Base-by-base conservation (phyloP, 2,113 vertebrate species). In the Tupaia chinensis region DNA sequence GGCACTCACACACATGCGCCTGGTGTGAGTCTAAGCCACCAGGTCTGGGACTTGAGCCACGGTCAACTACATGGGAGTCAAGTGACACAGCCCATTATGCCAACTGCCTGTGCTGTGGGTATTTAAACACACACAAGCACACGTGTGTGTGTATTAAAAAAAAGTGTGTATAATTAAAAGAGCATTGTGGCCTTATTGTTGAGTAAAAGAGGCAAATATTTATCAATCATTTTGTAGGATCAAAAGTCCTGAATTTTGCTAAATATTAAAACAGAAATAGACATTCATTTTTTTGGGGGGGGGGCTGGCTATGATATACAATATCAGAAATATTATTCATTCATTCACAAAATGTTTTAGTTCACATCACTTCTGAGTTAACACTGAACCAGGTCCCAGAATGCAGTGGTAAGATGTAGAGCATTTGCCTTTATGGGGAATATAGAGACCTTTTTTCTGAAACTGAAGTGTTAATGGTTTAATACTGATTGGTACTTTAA, bases 181-280 rank as follows among this genome's bases (percentile, higher is more conserved):
- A 69, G 60, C 5, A 68, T 22, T 66, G 22, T 68, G 23, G 7
- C 25, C 13, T 93, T n/a, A 89, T 14, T 86, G 34, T 3, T 34
- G 70, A 77, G 2, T 61, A 69, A 95, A 94, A 4, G 88, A 90
- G 19, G 8, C 54, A 91, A 79, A 85, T 10, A 66, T 77, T 87
- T 66, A 66, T 53, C 56, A 68, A 44, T 79, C 3, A 70, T 80
- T 76, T 90, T 68, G 15, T 27, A 79, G 27, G 10, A 72, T 1
- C 80, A 86, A 92, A 74, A 25, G 0, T 76, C 25, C 56, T 69
- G 44, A 87, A 87, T 81, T 53, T 92, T 84, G 1, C 7, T 27
- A 56, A 69, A 66, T 92, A 83, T 70, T 27, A 77, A 11, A 91
- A 27, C 2, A 72, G 27, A 76, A 83, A 68, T 25, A 76, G 29